Percentiles rank a stretch among this genome's conserved stretches.
Conservation (phyloP, 2,888 invertebrate species). For the Trypoxylon attenuatum region DNA sequence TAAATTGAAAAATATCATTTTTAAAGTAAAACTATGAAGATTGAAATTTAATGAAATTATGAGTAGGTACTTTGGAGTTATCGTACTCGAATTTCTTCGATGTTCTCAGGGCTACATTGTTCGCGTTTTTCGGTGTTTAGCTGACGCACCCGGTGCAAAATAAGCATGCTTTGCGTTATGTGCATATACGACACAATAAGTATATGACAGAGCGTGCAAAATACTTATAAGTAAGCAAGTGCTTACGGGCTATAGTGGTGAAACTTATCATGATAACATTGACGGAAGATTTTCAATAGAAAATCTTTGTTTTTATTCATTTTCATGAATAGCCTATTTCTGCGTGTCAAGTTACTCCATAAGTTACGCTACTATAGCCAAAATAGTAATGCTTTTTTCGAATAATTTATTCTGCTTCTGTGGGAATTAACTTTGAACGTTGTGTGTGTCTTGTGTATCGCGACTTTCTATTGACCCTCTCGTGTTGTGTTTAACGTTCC, state of each 20-base stretch:
- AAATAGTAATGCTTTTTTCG: slow-evolving; percentile 4
- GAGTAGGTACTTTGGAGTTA: not conserved
- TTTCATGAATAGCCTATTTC: too few species aligned
- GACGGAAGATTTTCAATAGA: not conserved
- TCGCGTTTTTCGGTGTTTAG: slow-evolving; percentile 11
- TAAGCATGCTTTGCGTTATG: slow-evolving; percentile 17
- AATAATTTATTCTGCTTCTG: slow-evolving; percentile 31
- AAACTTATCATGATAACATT: not conserved
- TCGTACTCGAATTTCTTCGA: not conserved
- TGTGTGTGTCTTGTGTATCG: slow-evolving; percentile 24
- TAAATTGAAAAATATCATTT: not conserved
- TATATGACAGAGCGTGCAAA: slow-evolving; percentile 16
- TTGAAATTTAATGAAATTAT: not conserved
- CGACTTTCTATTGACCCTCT: not conserved
- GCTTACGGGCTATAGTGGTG: slow-evolving; percentile 1
- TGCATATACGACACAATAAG: slow-evolving; percentile 19
- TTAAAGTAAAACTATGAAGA: too few species aligned
- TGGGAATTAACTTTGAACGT: slow-evolving; percentile 19
- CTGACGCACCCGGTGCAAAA: slow-evolving; percentile 29
- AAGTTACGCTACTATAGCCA: not conserved
- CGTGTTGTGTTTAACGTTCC: slow-evolving; percentile 15
- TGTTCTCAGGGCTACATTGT: not conserved
- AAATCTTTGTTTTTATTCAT: too few species aligned
- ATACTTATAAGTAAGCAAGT: slow-evolving; percentile 7
- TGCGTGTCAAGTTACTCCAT: not conserved